Evolutionary conservation across 1,140 invertebrate genomes (phyloP).

Genomic region (Trigoniulus corallinus): DNA sequence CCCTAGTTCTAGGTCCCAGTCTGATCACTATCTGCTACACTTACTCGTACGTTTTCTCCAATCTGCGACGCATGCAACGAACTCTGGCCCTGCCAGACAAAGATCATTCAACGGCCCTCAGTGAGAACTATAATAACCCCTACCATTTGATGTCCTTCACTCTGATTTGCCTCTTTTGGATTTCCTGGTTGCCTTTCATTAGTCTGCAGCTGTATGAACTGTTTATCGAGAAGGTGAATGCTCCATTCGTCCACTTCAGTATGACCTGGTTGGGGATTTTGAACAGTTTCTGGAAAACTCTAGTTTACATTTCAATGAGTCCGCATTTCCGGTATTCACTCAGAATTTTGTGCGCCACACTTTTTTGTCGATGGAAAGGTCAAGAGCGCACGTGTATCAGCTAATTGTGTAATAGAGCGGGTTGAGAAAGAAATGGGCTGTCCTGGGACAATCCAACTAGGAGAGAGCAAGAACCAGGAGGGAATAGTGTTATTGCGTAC

Average conservation of each 20-base stretch:
- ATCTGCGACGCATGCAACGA: conserved; percentile 59
- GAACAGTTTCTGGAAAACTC: conserved; percentile 86
- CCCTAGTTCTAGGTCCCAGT: conserved; percentile 77
- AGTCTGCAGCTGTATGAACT: conserved; percentile 46
- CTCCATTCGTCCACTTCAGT: conserved; percentile 74
- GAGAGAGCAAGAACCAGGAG: too few species aligned
- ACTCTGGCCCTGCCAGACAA: conserved; percentile 76
- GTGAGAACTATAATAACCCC: conserved; percentile 76
- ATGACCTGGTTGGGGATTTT: conserved; percentile 85
- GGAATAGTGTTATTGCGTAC: too few species aligned
- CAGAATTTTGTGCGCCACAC: conserved; percentile 68
- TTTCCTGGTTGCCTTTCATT: conserved; percentile 84
- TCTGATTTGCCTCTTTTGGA: conserved; percentile 70
- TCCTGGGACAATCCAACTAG: too few species aligned
- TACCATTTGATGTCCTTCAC: conserved; percentile 90
- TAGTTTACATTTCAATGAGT: conserved; percentile 72
- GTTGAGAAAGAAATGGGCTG: too few species aligned
- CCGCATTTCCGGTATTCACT: conserved; percentile 76
- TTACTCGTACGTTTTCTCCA: conserved; percentile 80
- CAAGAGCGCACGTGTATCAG: too few species aligned
- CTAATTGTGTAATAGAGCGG: too few species aligned
- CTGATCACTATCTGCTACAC: conserved; percentile 85
- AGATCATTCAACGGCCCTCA: conserved; percentile 76
- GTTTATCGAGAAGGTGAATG: conserved; percentile 37
- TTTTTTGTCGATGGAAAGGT: conserved; percentile 65